Percentiles rank a stretch among this genome's conserved stretches.
phyloP scores from a whole-genome alignment of 2,888 invertebrate species.

The Formica aserva region DNA sequence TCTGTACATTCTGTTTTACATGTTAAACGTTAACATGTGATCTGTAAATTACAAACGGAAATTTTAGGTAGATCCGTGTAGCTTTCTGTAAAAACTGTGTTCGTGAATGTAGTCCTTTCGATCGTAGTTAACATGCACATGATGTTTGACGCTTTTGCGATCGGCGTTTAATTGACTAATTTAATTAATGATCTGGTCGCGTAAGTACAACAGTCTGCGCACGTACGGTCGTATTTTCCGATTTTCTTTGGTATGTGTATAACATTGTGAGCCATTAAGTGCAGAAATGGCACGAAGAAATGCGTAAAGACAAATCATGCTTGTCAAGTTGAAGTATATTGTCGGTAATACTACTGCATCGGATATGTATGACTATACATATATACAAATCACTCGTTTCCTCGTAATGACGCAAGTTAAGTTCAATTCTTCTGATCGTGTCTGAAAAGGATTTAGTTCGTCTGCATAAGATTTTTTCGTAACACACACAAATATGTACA shows the following conservation, averaged over 20 bases:
- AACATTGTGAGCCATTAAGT: background rate
- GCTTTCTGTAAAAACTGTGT: constrained; percentile 10
- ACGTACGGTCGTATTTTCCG: constrained; percentile 31
- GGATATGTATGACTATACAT: constrained; percentile 43
- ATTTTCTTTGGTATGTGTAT: background rate
- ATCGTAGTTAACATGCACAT: constrained; percentile 56
- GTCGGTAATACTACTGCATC: constrained; percentile 18
- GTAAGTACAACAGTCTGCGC: constrained; percentile 50
- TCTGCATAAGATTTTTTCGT: constrained; percentile 28
- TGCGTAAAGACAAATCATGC: background rate
- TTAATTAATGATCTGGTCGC: constrained; percentile 66
- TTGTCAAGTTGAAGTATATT: constrained; percentile 24
- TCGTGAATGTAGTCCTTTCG: constrained; percentile 24
- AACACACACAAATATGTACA: constrained; percentile 26
- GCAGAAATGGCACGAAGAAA: background rate
- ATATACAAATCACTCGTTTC: constrained; percentile 23
- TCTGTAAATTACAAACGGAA: constrained; percentile 77
- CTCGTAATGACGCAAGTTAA: background rate
- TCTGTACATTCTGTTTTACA: constrained; percentile 76
- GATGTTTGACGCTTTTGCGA: constrained; percentile 36
- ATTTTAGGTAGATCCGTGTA: constrained; percentile 56
- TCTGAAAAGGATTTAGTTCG: background rate
- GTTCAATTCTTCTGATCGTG: background rate
- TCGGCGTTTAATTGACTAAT: constrained; percentile 75
- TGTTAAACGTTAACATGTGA: constrained; percentile 70